Conservation (phyloP, 2,888 invertebrate species). For the Cantharis lateralis region DNA sequence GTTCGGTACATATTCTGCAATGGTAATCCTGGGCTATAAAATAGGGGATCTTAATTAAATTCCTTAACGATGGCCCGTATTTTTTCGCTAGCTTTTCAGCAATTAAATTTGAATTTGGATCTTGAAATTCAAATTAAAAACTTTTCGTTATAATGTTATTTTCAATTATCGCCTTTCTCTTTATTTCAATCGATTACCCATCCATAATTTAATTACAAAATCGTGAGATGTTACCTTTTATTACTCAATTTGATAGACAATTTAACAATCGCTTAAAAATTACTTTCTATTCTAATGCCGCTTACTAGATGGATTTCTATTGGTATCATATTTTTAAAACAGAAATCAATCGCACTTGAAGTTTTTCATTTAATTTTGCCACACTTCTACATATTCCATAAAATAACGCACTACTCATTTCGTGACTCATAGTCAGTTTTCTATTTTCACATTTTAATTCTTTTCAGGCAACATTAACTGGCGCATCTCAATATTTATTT, state of each 20-base stretch:
- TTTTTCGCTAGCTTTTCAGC: neutral
- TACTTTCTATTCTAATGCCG: neutral
- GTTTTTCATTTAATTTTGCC: neutral
- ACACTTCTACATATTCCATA: neutral
- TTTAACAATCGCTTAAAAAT: neutral
- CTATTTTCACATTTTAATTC: neutral
- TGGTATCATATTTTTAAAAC: neutral
- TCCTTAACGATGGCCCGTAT: conserved; percentile 8
- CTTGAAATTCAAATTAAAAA: neutral
- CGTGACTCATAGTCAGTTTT: neutral
- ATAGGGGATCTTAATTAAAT: conserved; percentile 27
- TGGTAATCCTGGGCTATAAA: conserved; percentile 8
- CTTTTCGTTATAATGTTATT: neutral
- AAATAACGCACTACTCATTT: neutral
- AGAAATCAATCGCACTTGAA: neutral
- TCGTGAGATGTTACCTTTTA: conserved; percentile 4
- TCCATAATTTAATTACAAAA: too few relatives aligned
- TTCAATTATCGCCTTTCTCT: neutral
- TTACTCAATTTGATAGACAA: neutral
- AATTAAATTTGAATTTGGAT: conserved; percentile 5
- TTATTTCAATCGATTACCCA: neutral
- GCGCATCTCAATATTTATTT: conserved; percentile 62
- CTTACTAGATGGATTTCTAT: neutral
- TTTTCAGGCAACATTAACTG: conserved; percentile 60
- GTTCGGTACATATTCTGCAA: neutral